Evolutionary conservation across 2,888 invertebrate genomes (phyloP), one percentile per base, ranked within the genome.

Genomic region (Crepidodera aurea): DNA sequence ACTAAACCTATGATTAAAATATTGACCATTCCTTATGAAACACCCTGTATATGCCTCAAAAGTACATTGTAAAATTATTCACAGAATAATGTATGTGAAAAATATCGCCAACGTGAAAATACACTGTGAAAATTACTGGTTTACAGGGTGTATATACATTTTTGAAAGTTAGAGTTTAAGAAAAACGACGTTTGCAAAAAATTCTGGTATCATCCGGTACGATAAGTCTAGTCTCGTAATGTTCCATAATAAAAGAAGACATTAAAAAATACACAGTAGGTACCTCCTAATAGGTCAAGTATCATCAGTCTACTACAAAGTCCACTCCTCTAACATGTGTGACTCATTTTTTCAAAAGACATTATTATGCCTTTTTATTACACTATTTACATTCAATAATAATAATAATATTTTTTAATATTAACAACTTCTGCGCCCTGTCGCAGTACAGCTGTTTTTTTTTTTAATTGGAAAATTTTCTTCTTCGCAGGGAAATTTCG

Each of bases 351-450:
- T 65, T 51, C 60, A 76, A 79, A 78, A 80, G 78, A 78, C 78
- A 76, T 71, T 73, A 72, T 71, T 73, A 72, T 71, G 80, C 77
- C 80, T 81, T 82, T n/a, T n/a, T 82, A 81, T 82, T 82, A 81
- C 81, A 82, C 78, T 82, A 83, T 82, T 76, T 82, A 82, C 82
- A 82, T 73, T 78, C 69, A 79, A 79, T 76, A 73, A 74, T 74
- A 76, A 77, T 58, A 34, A 8, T 54, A 58, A 27, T 51, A 42
- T 12, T 54, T 51, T 16, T 48, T 18, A 51, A 75, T 75, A n/a
- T 77, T 73, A 77, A 76, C 75, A 76, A 72, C 70, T 73, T 74
- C 75, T 73, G 74, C 73, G 73, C 70, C 72, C 73, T 71, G 72
- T 72, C 71, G 76, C 73, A 74, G 73, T 75, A 71, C 70, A 73